Evolutionary conservation across 1,140 invertebrate genomes (phyloP), one percentile per base, ranked within the genome.

Genomic region (Eueides isabella): DNA sequence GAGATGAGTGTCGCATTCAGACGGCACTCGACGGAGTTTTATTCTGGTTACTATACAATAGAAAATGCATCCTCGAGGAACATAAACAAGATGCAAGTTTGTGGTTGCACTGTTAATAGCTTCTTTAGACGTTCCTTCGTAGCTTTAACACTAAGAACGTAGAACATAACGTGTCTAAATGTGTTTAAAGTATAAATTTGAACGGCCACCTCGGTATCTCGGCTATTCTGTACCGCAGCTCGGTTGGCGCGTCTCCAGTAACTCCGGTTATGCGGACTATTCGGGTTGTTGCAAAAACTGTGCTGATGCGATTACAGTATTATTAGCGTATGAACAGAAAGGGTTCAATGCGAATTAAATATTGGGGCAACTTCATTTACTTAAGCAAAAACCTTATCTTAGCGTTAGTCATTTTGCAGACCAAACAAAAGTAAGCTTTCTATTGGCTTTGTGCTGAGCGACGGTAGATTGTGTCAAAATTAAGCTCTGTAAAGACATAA

Each of bases 201-300:
- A 4, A 23, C 16, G 28, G 48, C 26, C 9, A 35, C 28, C 44
- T 66, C 16, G 44, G 61, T 66, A 61, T 55, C n/a, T 19, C 33
- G 63, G 12, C 72, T 55, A 63, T 33, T 64, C 67, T 31, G 2
- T 35, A 28, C 61, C 29, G 61, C 26, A 63, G 67, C 62, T 70
- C 48, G 61, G 67, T 66, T 74, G 73, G 73, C 72, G 62, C 31
- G 12, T 31, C 67, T 70, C 73, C 73, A 74, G 73, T 31, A 12
- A 31, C 41, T 62, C 67, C 38, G 35, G 73, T 41, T 73, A 70
- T 65, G 44, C 31, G 29, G 41, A 66, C 67, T 70, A 70, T 70
- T 74, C 65, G 44, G 72, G 65, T 69, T 69, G 67, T 67, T 69
- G 67, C 61, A 65, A 74, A 69, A 74, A 74, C 69, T 74, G 31